Evolutionary conservation across 1,140 invertebrate species (phyloP), one percentile per base, ranked within the genome.

Genomic region (Hycleus cichorii): DNA sequence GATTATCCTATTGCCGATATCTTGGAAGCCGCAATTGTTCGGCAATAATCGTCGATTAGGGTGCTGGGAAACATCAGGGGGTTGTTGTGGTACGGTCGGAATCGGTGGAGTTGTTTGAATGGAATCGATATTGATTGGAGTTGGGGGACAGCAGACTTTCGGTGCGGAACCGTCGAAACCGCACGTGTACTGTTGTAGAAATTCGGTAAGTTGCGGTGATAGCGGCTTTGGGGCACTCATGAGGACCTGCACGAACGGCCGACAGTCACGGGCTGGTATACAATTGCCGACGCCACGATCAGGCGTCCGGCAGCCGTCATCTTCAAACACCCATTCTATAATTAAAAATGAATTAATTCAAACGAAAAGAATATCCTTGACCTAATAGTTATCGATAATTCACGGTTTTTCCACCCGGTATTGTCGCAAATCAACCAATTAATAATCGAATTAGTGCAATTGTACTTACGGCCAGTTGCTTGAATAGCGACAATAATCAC

Each of bases 61-160:
- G 62, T 86, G 82, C n/a, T 68, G 66, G 0, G 66, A 61, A 0
- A 84, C 75, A 59, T 81, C 73, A 8, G 77, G 76, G 4, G 75
- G 75, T 11, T 18, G 18, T 18, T 18, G 1, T 18, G 18, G 18
- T 18, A 18, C 18, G 1, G 18, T 18, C 6, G 6, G n/a, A 49
- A 8, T 6, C 27, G 8, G 11, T 8, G 3, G 18, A 18, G 18
- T 18, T 18, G 1, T 18, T 18, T 18, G 18, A 18, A 4, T 7
- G 7, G 3, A 32, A 32, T 32, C 47, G 5, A 64, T 27, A 12
- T 46, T 27, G n/a, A 64, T 68, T 9, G 63, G 53, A 24, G 42
- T 44, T 43, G 60, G 10, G 4, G 69, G 69, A 58, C 80, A 81
- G 57, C 80, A 81, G 18, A 81, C 77, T 71, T 77, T 77, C 0